A percentile compares a stretch with the other conserved stretches of the same genome.
These are phyloP conservation scores for Zaprionus taronus DNA, from an alignment of 1,140 invertebrate species.

Conservation along the genomic window DNA sequence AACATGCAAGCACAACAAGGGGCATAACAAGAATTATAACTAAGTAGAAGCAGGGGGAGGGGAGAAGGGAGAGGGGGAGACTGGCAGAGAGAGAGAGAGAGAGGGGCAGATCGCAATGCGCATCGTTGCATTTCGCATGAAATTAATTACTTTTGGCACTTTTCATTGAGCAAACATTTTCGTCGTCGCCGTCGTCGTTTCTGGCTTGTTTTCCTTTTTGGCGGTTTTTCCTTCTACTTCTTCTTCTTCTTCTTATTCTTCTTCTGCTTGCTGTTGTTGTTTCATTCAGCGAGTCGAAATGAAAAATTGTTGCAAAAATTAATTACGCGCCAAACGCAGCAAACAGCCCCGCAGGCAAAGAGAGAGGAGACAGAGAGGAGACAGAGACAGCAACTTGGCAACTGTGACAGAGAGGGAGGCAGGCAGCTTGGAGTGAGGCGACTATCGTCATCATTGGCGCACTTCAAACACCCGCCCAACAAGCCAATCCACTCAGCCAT, in stretches of 20 bases:
- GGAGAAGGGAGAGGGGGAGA: not conserved
- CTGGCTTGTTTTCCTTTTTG: conserved; percentile 23
- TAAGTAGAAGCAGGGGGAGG: not conserved
- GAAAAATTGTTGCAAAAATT: conserved; percentile 81
- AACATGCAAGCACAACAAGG: conserved; percentile 48
- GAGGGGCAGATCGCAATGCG: conserved; percentile 46
- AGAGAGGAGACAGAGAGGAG: conserved; percentile 5
- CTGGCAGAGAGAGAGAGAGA: not conserved
- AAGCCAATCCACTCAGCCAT: conserved; percentile 49
- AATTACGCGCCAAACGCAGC: conserved; percentile 76
- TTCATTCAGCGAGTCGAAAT: conserved; percentile 70
- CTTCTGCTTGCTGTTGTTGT: conserved; percentile 40
- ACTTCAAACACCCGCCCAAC: conserved; percentile 61
- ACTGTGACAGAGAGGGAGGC: too few relatives aligned
- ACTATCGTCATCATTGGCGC: conserved; percentile 65
- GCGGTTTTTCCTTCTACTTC: conserved; percentile 9
- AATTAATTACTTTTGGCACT: conserved; percentile 83
- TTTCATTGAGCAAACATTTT: conserved; percentile 83
- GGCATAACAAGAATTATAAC: conserved; percentile 6
- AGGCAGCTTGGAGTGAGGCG: not conserved
- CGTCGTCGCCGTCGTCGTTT: conserved; percentile 16
- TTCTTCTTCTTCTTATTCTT: conserved; percentile 13
- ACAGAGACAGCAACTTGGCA: conserved; percentile 4
- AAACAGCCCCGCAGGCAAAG: conserved; percentile 57
- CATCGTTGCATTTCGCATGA: conserved; percentile 80